Base-by-base conservation (phyloP, 2,888 invertebrate genomes). In the Mycalesis mineus region DNA sequence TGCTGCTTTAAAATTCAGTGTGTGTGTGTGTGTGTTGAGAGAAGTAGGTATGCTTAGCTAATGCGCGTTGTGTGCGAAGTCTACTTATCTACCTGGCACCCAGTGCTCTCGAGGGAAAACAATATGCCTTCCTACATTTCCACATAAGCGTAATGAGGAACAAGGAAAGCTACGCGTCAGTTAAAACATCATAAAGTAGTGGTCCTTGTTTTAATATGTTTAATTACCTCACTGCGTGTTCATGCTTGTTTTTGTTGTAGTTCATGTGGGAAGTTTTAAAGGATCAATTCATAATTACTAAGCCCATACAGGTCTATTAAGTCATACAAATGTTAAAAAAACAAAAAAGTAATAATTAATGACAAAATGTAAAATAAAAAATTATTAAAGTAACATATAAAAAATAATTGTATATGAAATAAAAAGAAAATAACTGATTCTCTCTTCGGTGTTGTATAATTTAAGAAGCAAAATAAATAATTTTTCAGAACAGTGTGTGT, bases 41-140 rank as follows among this genome's bases (percentile, higher is more conserved):
- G 28, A 15, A 52, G 51, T 51, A 47, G 14, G 63, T 70, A 72
- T 72, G 73, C 74, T 68, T 22, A 65, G 71, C 75, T 82, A 84
- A 85, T 84, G 82, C 74, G 63, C 61, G 74, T 75, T 77, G 81
- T 80, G 81, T 80, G 79, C 75, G 77, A 77, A 80, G 77, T 77
- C 79, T 79, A 74, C 74, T 77, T 75, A 65, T 61, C 64, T 61
- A 72, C 73, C 75, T 61, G 62, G 74, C 70, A 74, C 71, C 75
- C 80, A 80, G 73, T 69, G 66, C 65, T 77, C 83, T 77, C 80
- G 57, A 68, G 77, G 79, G 81, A 73, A 66, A 65, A 61, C 58
- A 78, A 72, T 65, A 62, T 65, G 62, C 55, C 64, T 65, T 61
- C 62, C 64, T 64, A 65, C 64, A 60, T 61, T 56, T 62, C 50